These are phyloP conservation scores for Bos taurus DNA, from an alignment of 2,113 vertebrate species.

Conservation along the genomic window ARS-UCD2.0 NC_037357.1:73217001-73217500, in stretches of 20 bases:
- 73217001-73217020: neutral
- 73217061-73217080: constrained; percentile 38
- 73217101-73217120: constrained; percentile 13
- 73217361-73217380: no score
- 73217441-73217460: no score
- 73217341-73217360: no score
- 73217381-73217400: no score
- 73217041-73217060: neutral
- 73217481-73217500: no score
- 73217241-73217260: neutral
- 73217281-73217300: no score
- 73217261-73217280: neutral
- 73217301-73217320: no score
- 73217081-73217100: constrained; percentile 48
- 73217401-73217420: no score
- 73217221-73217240: neutral
- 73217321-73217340: no score
- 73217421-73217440: no score
- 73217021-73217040: constrained; percentile 32
- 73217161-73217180: constrained; percentile 25
- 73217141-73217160: constrained; percentile 44
- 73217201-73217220: neutral
- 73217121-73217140: constrained; percentile 44
- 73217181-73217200: constrained; percentile 14
- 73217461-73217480: no score